Evolutionary conservation across 2,888 invertebrate species (phyloP).

Genomic region (Embidobia sp.): DNA sequence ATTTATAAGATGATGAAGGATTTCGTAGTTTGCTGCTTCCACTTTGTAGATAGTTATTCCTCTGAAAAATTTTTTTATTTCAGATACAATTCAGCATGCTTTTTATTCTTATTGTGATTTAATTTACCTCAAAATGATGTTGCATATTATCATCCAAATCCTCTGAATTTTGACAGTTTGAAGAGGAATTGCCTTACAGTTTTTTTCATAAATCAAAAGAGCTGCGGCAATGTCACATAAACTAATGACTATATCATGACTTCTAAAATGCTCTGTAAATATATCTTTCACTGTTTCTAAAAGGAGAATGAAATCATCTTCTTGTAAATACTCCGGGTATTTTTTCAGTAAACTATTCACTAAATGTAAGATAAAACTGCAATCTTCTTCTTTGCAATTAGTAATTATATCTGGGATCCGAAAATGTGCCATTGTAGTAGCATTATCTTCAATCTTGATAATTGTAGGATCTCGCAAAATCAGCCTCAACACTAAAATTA

Average conservation of each 20-base stretch:
- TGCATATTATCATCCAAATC: conserved; percentile 77
- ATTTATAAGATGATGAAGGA: conserved; percentile 80
- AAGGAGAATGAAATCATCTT: conserved; percentile 77
- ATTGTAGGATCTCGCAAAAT: conserved; percentile 68
- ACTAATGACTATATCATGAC: conserved; percentile 75
- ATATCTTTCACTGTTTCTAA: conserved; percentile 79
- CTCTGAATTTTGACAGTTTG: conserved; percentile 73
- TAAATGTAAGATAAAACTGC: conserved; percentile 80
- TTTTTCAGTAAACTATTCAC: conserved; percentile 77
- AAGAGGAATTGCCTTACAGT: conserved; percentile 40
- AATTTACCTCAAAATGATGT: conserved; percentile 79
- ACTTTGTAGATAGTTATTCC: conserved; percentile 41
- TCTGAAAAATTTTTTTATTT: no score
- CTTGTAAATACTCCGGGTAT: conserved; percentile 80
- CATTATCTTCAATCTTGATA: conserved; percentile 5
- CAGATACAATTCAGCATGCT: neutral
- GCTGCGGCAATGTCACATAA: conserved; percentile 77
- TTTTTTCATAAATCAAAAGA: conserved; percentile 74
- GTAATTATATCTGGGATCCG: conserved; percentile 70
- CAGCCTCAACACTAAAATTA: conserved; percentile 78
- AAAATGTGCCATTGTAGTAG: conserved; percentile 64
- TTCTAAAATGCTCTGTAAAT: conserved; percentile 73
- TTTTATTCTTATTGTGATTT: no score
- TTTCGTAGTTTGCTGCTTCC: conserved; percentile 75
- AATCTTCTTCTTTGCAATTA: conserved; percentile 74